A percentile compares a stretch with the other conserved stretches of the same genome.
Evolutionary conservation across 2,888 invertebrate genomes (phyloP).

Genomic region (Cybosia mesomella): DNA sequence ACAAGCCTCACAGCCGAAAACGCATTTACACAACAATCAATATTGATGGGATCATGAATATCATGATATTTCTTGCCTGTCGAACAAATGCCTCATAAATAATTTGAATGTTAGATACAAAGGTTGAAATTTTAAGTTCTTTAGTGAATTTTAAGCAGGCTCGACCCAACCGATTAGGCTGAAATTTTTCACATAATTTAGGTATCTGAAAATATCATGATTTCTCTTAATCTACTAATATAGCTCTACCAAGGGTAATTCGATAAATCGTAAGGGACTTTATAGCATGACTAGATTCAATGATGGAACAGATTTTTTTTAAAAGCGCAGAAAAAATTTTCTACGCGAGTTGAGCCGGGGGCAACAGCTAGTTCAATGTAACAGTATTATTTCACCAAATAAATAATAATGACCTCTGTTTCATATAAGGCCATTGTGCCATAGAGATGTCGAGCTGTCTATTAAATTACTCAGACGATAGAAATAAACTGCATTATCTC

Average conservation of each 20-base stretch:
- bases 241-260: too few relatives aligned
- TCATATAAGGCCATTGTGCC: background rate
- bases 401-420: background rate
- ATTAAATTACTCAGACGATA: background rate
- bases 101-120: conserved; percentile 1
- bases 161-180: background rate
- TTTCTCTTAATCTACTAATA: background rate
- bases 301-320: too few relatives aligned
- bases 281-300: too few relatives aligned
- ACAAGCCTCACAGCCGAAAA: background rate
- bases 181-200: background rate
- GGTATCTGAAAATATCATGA: background rate
- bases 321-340: too few relatives aligned
- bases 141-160: background rate
- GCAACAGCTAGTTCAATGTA: background rate
- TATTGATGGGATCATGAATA: conserved; percentile 4
- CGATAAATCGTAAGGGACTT: too few relatives aligned
- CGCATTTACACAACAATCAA: conserved; percentile 4
- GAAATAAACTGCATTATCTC: background rate
- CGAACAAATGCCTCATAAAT: background rate
- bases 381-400: background rate
- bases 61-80: background rate
- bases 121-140: background rate
- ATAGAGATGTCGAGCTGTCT: background rate
- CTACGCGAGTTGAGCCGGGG: background rate